Evolutionary conservation across 2,888 invertebrate genomes (phyloP).

Genomic region (Gymnosoma rotundatum): DNA sequence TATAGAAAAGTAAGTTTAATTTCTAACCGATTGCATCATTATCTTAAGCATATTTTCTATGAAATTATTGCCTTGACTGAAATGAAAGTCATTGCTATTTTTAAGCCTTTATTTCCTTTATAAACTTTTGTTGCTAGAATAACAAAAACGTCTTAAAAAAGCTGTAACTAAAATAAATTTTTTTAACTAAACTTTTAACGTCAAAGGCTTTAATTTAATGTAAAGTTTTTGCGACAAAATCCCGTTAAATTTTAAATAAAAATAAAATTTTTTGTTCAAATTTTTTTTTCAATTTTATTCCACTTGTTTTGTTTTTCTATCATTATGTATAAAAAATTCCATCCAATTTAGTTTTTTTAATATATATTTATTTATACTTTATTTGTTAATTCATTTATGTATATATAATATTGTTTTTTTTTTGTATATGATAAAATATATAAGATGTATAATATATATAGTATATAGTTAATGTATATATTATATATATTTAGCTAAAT

Average conservation of each 20-base stretch:
- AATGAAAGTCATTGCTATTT: no score
- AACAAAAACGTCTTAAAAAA: no score
- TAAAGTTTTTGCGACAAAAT: no score
- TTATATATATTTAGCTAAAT: constrained; percentile 70
- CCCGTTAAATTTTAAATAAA: neutral
- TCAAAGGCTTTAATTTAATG: no score
- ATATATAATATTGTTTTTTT: constrained; percentile 56
- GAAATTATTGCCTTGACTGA: no score
- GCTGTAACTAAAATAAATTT: no score
- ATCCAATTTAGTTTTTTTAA: constrained; percentile 52
- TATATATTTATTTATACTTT: constrained; percentile 59
- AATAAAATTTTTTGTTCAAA: neutral
- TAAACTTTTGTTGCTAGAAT: no score
- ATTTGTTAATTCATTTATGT: constrained; percentile 62
- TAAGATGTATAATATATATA: constrained; percentile 58
- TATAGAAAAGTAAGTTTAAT: no score
- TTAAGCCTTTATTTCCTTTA: no score
- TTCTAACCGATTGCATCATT: no score
- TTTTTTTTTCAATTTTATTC: neutral
- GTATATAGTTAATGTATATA: constrained; percentile 68
- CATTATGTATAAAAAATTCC: constrained; percentile 60
- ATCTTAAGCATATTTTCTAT: no score
- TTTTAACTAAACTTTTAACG: no score
- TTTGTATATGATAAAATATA: constrained; percentile 68
- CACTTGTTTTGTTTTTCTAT: neutral